These are phyloP conservation scores for Tyto alba DNA, from an alignment of 2,113 vertebrate species.

Conservation along the genomic window DNA sequence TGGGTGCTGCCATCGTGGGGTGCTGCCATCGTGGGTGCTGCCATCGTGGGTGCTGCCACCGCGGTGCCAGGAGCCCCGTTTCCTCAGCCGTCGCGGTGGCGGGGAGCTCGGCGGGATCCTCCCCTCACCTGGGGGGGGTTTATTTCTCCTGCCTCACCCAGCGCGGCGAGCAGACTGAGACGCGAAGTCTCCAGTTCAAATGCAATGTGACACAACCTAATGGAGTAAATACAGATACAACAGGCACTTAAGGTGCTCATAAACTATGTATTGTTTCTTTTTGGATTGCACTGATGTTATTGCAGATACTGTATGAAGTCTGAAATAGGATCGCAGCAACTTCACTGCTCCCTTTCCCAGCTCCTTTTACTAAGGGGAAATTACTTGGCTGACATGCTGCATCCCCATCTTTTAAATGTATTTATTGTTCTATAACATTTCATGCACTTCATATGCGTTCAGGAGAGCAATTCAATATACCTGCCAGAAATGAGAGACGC, in stretches of 20 bases:
- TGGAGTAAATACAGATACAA: conserved; percentile 44
- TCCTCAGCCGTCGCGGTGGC: rapidly evolving
- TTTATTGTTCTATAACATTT: conserved; percentile 42
- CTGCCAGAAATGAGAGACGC: background rate
- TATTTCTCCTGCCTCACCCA: background rate
- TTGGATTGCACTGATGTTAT: background rate
- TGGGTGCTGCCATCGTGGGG: no score
- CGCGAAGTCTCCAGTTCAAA: background rate
- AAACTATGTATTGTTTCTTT: conserved; percentile 38
- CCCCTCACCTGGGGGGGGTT: background rate
- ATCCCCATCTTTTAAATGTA: background rate
- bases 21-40: no score
- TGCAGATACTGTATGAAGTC: background rate
- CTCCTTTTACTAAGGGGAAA: conserved; percentile 1
- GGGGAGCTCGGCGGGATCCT: background rate
- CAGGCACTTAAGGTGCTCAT: conserved; percentile 45
- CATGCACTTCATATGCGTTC: background rate
- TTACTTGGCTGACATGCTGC: background rate
- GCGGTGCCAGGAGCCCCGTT: rapidly evolving
- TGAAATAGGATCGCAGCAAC: background rate
- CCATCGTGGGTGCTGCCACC: rapidly evolving
- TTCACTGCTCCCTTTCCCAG: background rate
- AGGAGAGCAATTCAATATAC: background rate
- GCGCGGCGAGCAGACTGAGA: background rate
- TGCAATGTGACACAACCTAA: conserved; percentile 52